Evolutionary conservation across 1,140 invertebrate species (phyloP), one percentile per base, ranked within the genome.

Genomic region (Araneus ventricosus): DNA sequence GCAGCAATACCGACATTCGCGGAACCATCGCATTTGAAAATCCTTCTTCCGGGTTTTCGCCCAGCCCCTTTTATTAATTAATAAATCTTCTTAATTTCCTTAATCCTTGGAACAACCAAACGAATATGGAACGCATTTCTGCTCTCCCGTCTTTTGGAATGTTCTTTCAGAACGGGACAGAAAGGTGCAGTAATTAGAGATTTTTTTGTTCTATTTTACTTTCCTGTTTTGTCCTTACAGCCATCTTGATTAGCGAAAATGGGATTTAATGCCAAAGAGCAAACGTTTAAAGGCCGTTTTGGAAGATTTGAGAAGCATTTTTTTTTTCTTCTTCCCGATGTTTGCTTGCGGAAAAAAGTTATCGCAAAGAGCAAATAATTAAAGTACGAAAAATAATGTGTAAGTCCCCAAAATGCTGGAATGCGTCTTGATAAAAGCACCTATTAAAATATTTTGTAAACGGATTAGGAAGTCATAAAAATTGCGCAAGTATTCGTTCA

Each of bases 401-500:
- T 20, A 75, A 75, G 34, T 75, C 2, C 70, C 30, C 10, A 37
- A 75, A 75, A 75, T 37, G 30, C 70, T 34, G 30, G 34, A 75
- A 75, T 75, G 27, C 70, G 22, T 75, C 70, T 75, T 75, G 30
- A 34, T 75, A 37, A 75, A 75, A 75, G 70, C 70, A 20, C 17
- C 70, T 75, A 75, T 75, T 75, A 75, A 75, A 75, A 75, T 75
- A 75, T 75, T 75, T 75, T 75, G 30, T 75, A 75, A 75, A 75
- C 30, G 70, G 70, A 75, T 75, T 75, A 75, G 34, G 30, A 34
- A 75, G 70, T 75, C 70, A 34, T 75, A 75, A 75, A 75, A 75
- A 75, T 75, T 75, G 70, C 34, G 17, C 34, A 75, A 75, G 34
- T 75, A 75, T 75, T 75, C 34, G 20, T 75, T 30, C 27, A 22